Conservation (phyloP, 2,113 vertebrate species). For the Aphyosemion australe region DNA sequence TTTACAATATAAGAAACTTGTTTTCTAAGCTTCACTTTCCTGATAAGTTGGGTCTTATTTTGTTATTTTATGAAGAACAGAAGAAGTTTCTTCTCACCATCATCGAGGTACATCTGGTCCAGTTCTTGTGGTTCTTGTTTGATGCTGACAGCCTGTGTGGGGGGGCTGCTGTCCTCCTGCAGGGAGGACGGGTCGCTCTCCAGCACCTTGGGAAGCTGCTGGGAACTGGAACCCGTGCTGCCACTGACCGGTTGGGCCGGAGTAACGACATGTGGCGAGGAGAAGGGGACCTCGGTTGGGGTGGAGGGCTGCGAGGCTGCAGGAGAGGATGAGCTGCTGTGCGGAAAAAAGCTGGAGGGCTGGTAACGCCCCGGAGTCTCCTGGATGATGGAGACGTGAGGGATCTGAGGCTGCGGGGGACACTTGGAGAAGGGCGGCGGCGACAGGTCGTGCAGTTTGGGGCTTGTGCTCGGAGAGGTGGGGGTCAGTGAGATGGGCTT, state of each 20-base stretch:
- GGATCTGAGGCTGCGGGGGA: constrained; percentile 72
- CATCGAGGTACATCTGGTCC: constrained; percentile 98
- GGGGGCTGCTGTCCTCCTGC: constrained; percentile 84
- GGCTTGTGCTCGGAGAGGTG: constrained; percentile 82
- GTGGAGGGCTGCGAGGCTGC: constrained; percentile 78
- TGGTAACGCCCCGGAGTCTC: constrained; percentile 85
- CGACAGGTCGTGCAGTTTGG: constrained; percentile 88
- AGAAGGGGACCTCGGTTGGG: constrained; percentile 56
- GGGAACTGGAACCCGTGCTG: constrained; percentile 54
- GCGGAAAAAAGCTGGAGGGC: constrained; percentile 81
- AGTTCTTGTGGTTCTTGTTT: constrained; percentile 95
- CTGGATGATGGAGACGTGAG: constrained; percentile 86
- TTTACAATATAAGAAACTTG: too few species aligned
- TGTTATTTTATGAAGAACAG: neutral
- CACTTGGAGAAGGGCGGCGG: constrained; percentile 84
- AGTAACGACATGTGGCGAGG: constrained; percentile 38
- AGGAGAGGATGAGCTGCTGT: constrained; percentile 81
- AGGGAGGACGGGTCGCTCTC: constrained; percentile 74
- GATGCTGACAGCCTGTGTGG: constrained; percentile 87
- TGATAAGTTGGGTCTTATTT: too few species aligned
- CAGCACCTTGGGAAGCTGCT: constrained; percentile 69
- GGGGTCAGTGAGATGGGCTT: constrained; percentile 55
- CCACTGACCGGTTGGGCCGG: constrained; percentile 31
- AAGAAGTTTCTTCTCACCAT: constrained; percentile 83
- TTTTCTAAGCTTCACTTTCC: too few species aligned